These are phyloP conservation scores for Dasypus novemcinctus DNA, from an alignment of 2,113 vertebrate genomes.

Conservation along the genomic window DNA sequence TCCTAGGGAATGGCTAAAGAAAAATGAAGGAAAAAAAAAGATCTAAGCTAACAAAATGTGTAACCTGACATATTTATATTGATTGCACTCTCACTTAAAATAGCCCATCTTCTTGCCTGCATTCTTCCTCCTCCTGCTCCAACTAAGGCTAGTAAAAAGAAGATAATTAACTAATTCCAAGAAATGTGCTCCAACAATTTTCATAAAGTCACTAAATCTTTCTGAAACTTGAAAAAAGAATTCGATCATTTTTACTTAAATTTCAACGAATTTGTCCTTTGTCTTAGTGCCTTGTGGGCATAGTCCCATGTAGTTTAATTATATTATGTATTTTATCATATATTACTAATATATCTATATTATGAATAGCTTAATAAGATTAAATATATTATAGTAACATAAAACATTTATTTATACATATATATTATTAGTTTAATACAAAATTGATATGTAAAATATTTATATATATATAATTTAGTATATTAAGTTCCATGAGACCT, in stretches of 20 bases:
- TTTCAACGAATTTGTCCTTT: background rate
- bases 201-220: background rate
- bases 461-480: background rate
- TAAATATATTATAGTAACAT: background rate
- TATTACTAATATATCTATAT: background rate
- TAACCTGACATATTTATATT: background rate
- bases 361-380: background rate
- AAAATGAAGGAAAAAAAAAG: background rate
- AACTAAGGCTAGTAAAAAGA: background rate
- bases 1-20: background rate
- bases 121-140: background rate
- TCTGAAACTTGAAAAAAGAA: background rate
- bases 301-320: background rate
- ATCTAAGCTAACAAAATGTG: background rate
- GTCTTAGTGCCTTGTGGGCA: background rate
- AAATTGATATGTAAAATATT: background rate
- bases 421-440: background rate
- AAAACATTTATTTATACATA: background rate
- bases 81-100: background rate
- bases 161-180: conserved; percentile 8
- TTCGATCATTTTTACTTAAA: background rate
- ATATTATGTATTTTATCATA: background rate
- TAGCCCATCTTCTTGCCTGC: background rate
- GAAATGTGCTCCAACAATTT: background rate
- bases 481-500: background rate